phyloP scores from a whole-genome alignment of 2,113 vertebrate genomes.

The Xiphophorus hellerii region DNA sequence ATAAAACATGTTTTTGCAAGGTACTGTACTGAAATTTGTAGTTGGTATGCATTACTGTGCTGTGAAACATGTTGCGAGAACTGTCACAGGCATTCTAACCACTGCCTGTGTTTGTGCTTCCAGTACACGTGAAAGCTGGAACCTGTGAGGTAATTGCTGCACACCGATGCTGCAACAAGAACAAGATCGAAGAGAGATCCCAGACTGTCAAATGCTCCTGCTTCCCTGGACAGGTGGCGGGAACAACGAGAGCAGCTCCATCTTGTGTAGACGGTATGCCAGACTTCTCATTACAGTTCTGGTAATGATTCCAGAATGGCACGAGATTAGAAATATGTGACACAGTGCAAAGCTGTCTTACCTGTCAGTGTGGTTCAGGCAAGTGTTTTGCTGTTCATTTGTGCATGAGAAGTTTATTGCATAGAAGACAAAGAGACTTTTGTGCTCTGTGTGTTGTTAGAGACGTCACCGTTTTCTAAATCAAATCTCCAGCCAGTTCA shows the following conservation, averaged over 20 bases:
- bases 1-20: not conserved
- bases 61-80: not conserved
- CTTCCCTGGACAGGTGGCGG: conserved; percentile 95
- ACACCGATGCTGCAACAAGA: conserved; percentile 96
- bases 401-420: conserved; percentile 10
- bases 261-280: conserved; percentile 96
- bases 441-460: conserved; percentile 2
- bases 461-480: conserved; percentile 31
- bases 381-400: conserved; percentile 23
- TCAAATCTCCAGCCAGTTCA: conserved; percentile 23
- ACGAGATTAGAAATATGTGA: conserved; percentile 37
- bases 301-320: conserved; percentile 35
- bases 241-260: conserved; percentile 91
- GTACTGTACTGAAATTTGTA: not conserved
- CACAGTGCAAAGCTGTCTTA: conserved; percentile 22
- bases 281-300: conserved; percentile 33
- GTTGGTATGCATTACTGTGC: not conserved
- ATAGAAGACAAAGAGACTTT: conserved; percentile 18
- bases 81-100: conserved; percentile 6
- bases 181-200: conserved; percentile 95
- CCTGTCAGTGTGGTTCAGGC: conserved; percentile 41
- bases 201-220: conserved; percentile 98
- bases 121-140: conserved; percentile 91
- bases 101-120: conserved; percentile 38
- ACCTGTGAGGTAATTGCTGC: conserved; percentile 95